Conservation (phyloP, 2,888 invertebrate genomes). For the Cylloceria caligata region DNA sequence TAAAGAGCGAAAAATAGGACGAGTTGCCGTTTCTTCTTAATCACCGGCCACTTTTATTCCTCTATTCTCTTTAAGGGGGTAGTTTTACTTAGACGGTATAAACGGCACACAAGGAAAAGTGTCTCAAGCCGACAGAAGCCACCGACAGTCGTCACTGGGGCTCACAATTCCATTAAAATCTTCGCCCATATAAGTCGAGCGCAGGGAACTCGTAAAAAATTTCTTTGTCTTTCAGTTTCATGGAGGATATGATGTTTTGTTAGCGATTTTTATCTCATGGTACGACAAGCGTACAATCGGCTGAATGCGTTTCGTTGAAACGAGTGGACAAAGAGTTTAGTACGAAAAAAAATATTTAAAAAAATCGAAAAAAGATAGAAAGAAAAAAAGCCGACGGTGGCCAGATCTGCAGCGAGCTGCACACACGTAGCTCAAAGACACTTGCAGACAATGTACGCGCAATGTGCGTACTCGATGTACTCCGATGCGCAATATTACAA, state of each 20-base stretch:
- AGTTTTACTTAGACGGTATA: background rate
- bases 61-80: conserved; percentile 10
- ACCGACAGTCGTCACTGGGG: background rate
- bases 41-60: background rate
- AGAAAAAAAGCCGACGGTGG: conserved; percentile 49
- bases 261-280: background rate
- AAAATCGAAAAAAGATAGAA: conserved; percentile 6
- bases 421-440: background rate
- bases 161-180: background rate
- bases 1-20: conserved; percentile 16
- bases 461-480: conserved; percentile 31
- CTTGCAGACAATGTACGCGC: conserved; percentile 27
- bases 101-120: background rate
- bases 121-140: conserved; percentile 1
- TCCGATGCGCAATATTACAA: conserved; percentile 55
- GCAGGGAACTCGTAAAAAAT: conserved; percentile 1
- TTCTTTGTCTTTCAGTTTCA: conserved; percentile 15
- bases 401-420: conserved; percentile 42
- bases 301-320: conserved; percentile 53
- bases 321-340: conserved; percentile 11
- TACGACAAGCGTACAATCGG: conserved; percentile 25
- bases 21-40: background rate
- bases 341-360: conserved; percentile 23
- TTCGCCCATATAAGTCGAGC: background rate
- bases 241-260: background rate